Percentiles rank a stretch among this genome's conserved stretches.
Conservation (phyloP, 64 coral and sea anemone species). For the Stylophora pistillata region DNA sequence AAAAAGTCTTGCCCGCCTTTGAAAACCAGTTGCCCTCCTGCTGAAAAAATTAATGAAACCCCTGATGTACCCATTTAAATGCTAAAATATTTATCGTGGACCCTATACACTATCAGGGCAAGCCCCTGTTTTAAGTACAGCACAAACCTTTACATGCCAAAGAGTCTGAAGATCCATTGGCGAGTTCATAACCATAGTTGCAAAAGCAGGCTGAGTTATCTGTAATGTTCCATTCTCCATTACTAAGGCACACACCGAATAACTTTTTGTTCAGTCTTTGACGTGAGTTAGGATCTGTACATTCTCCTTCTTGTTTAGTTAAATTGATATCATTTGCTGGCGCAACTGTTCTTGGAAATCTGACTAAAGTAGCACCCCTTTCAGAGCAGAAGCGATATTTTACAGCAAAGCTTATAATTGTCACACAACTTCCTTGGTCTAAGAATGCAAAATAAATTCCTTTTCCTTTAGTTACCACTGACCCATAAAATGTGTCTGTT, state of each 20-base stretch:
- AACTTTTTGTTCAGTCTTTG: neutral
- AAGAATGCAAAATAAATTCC: constrained; percentile 29
- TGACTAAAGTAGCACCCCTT: constrained; percentile 19
- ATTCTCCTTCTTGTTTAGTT: constrained; percentile 6
- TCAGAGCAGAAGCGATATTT: constrained; percentile 38
- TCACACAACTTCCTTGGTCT: constrained; percentile 34
- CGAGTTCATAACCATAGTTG: constrained; percentile 21
- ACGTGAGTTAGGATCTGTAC: neutral
- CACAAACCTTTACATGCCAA: constrained; percentile 7
- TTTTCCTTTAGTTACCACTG: neutral
- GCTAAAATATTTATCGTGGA: no score
- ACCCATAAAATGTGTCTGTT: neutral
- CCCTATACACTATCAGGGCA: no score
- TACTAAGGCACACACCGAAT: constrained; percentile 17
- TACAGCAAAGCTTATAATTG: neutral
- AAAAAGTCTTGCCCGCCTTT: no score
- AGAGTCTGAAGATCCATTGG: neutral
- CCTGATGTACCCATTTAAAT: no score
- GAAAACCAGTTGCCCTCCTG: no score
- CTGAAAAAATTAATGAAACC: no score
- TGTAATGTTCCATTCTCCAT: constrained; percentile 57
- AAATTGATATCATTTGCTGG: constrained; percentile 10
- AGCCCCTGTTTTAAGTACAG: no score
- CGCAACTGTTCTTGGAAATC: constrained; percentile 23
- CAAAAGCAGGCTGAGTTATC: constrained; percentile 17